Evolutionary conservation across 2,797 vertebrate species (phyloP), one percentile per base, ranked within the genome.

Genomic region (Jordanella pulchra): DNA sequence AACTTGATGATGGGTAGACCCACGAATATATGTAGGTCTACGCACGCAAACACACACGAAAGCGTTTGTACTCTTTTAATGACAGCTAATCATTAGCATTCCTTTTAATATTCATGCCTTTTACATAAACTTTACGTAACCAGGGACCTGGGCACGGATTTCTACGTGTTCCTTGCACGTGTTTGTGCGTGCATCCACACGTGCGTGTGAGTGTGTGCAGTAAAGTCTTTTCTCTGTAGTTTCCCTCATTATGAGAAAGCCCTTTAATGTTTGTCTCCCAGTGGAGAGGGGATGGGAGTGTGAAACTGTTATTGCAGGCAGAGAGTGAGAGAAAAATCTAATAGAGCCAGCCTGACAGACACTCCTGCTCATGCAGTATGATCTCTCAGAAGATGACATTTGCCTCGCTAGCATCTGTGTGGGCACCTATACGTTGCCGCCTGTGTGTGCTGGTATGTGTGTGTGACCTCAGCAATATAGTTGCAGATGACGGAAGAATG

Each of bases 51-150:
- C 65, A 58, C 51, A 39, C 68, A 56, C 63, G 72, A 54, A 66
- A 58, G 65, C 53, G 50, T 42, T 60, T 54, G 71, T 79, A 81
- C 76, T 80, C 76, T 85, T 87, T 87, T 88, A 91, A 89, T 88
- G 85, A 84, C 80, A 87, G 71, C 76, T 72, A 75, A 81, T 87
- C 75, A 67, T 86, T 53, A 77, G 82, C 81, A 87, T 83, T 87
- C 75, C 54, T 81, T 90, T 92, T 87, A 92, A 92, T 94, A 93
- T 93, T 93, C 91, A 94, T 92, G 87, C 48, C 75, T 90, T 92
- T 94, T 94, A 93, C 79, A 73, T 92, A 94, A 94, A 87, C 88
- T 94, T 94, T 93, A 93, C 86, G 89, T 92, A 94, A 94, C 80
- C 81, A 72, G 80, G 86, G 82, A 86, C 87, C 84, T 79, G 85